Conservation (phyloP, 2,888 invertebrate genomes). For the Polydrusus pterygomalis region DNA sequence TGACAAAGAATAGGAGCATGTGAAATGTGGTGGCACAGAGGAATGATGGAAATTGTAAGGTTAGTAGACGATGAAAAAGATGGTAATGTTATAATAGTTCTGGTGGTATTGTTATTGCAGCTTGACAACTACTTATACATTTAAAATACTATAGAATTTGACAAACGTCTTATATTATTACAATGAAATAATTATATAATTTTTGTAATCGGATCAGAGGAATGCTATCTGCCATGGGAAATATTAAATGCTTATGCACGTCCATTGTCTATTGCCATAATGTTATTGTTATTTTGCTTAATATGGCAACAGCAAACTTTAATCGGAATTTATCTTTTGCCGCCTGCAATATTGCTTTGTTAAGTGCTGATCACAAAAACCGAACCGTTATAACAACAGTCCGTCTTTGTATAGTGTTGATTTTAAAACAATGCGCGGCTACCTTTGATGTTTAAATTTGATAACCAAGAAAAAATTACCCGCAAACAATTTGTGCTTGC, state of each 20-base stretch:
- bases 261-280: constrained; percentile 18
- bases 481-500: constrained; percentile 20
- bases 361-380: constrained; percentile 42
- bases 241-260: constrained; percentile 16
- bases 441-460: constrained; percentile 45
- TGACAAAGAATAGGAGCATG: too few relatives aligned
- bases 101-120: too few relatives aligned
- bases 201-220: not conserved
- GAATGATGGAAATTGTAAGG: too few relatives aligned
- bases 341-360: constrained; percentile 38
- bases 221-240: constrained; percentile 10
- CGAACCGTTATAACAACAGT: constrained; percentile 39
- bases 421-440: constrained; percentile 45
- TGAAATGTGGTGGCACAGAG: too few relatives aligned
- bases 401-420: constrained; percentile 41
- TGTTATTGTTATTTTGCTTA: constrained; percentile 43
- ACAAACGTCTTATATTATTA: not conserved
- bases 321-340: constrained; percentile 37
- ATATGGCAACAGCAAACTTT: constrained; percentile 34
- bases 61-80: too few relatives aligned
- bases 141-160: too few relatives aligned
- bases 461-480: constrained; percentile 32
- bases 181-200: not conserved
- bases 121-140: too few relatives aligned
- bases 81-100: too few relatives aligned